Conservation (phyloP, 64 coral and sea anemone species). For the Exaiptasia diaphana region DNA sequence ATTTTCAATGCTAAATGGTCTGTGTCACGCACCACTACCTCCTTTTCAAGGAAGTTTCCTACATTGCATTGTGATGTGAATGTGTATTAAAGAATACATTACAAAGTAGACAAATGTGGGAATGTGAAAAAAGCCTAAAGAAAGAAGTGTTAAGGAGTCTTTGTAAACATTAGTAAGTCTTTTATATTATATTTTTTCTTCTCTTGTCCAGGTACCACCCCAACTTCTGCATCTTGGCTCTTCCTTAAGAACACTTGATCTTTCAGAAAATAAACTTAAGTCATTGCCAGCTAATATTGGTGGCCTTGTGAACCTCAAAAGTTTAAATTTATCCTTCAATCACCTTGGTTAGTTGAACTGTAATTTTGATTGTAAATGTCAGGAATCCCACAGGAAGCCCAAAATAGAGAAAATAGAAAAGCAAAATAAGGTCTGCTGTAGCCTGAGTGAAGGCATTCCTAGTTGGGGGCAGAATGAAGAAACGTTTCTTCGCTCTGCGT, state of each 20-base stretch:
- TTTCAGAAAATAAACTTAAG: slow-evolving; percentile 88
- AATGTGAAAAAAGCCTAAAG: neutral
- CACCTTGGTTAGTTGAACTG: slow-evolving; percentile 59
- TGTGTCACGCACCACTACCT: too few species aligned
- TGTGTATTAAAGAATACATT: neutral
- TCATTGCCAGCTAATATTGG: slow-evolving; percentile 68
- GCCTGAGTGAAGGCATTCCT: too few species aligned
- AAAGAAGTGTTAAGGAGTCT: neutral
- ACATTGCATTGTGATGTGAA: too few species aligned
- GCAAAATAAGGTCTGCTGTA: too few species aligned
- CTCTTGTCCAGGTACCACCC: slow-evolving; percentile 64
- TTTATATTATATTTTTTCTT: neutral
- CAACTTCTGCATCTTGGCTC: slow-evolving; percentile 50
- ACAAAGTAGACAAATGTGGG: neutral
- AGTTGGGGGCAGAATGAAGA: too few species aligned
- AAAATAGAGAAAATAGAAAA: too few species aligned
- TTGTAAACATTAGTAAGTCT: neutral
- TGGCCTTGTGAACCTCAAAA: slow-evolving; percentile 67
- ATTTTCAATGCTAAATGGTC: too few species aligned
- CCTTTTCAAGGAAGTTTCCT: too few species aligned
- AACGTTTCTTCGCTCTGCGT: neutral
- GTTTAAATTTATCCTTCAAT: slow-evolving; percentile 66
- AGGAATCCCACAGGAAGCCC: too few species aligned
- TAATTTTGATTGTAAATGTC: too few species aligned
- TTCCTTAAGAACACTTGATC: slow-evolving; percentile 81